Evolutionary conservation across 2,113 vertebrate genomes (phyloP).

Genomic region (Ammodytes marinus): DNA sequence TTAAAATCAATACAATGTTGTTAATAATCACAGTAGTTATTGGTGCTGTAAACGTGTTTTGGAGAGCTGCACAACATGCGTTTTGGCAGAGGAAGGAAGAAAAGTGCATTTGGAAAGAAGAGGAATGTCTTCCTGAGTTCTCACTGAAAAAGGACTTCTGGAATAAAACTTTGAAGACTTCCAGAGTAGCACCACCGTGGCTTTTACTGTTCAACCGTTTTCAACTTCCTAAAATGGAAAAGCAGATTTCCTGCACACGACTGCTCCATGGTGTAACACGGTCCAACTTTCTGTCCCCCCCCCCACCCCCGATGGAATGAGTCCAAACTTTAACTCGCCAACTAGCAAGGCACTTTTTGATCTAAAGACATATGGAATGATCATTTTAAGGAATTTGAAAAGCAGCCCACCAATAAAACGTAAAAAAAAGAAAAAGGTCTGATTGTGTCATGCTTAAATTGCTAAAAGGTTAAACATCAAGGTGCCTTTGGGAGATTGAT

Average conservation of each 20-base stretch:
- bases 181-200: not conserved
- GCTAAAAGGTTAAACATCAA: not conserved
- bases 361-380: conserved; percentile 54
- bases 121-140: conserved; percentile 53
- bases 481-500: not conserved
- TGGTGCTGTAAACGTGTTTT: conserved; percentile 58
- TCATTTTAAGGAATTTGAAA: conserved; percentile 39
- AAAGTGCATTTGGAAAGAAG: conserved; percentile 50
- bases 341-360: conserved; percentile 48
- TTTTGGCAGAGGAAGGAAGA: conserved; percentile 31
- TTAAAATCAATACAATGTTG: conserved; percentile 26
- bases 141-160: not conserved
- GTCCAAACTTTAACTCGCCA: conserved; percentile 28
- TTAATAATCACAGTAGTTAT: conserved; percentile 20
- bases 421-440: not conserved
- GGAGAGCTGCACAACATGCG: conserved; percentile 21
- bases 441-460: conserved; percentile 15
- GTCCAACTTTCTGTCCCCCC: conserved; percentile 29
- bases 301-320: not conserved
- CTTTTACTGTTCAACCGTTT: conserved; percentile 22
- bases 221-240: conserved; percentile 36
- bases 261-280: conserved; percentile 12
- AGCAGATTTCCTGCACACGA: conserved; percentile 41
- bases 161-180: conserved; percentile 32
- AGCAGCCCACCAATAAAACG: not conserved